Percentiles rank a stretch among this genome's conserved stretches.
These are phyloP conservation scores for Anomalospiza imberbis DNA, from an alignment of 2,797 vertebrate species.

Conservation along the genomic window DNA sequence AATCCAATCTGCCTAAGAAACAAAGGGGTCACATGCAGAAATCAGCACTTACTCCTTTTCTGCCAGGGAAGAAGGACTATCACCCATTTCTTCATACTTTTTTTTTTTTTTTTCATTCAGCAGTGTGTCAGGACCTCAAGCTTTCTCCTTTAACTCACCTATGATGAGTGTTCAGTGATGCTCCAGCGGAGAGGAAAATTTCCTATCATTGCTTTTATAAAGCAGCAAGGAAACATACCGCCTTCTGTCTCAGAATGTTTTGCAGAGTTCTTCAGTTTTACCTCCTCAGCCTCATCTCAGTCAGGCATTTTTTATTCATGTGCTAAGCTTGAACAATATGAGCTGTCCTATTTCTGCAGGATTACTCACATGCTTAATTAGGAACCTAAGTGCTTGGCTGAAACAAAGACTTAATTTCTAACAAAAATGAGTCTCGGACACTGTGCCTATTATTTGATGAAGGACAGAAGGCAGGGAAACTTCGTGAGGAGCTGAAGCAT, in stretches of 20 bases:
- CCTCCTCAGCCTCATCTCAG: neutral
- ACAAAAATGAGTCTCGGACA: slow-evolving; percentile 2
- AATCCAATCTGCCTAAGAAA: neutral
- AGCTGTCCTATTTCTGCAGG: slow-evolving; percentile 19
- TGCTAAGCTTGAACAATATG: neutral
- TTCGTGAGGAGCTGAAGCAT: neutral
- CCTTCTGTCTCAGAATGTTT: neutral
- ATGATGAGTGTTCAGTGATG: slow-evolving; percentile 1
- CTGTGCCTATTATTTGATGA: slow-evolving; percentile 10
- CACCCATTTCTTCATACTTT: neutral
- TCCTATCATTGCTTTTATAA: neutral
- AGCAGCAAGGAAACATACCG: neutral
- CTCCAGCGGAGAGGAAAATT: neutral
- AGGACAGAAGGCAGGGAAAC: neutral
- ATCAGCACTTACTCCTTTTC: neutral
- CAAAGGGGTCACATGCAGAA: neutral
- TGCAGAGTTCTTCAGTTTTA: neutral
- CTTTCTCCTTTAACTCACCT: slow-evolving; percentile 35
- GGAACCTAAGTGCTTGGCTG: slow-evolving; percentile 22
- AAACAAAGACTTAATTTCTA: slow-evolving; percentile 41
- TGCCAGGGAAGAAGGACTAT: neutral
- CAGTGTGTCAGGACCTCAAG: neutral
- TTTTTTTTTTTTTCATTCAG: neutral
- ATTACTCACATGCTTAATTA: slow-evolving; percentile 48
- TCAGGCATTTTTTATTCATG: neutral